phyloP scores from a whole-genome alignment of 2,113 vertebrate species.

The Junco hyemalis region DNA sequence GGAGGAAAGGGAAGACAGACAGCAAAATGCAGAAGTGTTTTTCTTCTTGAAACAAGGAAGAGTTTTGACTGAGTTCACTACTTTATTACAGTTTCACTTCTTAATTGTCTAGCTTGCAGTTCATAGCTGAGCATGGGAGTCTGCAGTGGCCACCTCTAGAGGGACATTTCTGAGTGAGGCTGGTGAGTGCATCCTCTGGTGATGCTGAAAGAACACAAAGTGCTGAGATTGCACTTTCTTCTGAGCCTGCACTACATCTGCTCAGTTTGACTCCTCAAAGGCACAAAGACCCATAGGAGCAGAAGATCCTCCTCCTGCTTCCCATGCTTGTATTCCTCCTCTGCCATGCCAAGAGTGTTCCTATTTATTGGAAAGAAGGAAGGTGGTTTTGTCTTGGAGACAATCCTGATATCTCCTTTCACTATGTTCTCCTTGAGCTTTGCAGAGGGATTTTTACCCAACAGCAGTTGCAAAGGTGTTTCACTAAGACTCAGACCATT shows the following conservation, averaged over 20 bases:
- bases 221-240: neutral
- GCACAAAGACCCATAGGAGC: neutral
- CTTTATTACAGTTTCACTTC: neutral
- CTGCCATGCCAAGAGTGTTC: fast-evolving
- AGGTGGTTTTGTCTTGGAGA: neutral
- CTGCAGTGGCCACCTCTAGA: fast-evolving
- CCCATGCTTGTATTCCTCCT: neutral
- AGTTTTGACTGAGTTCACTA: neutral
- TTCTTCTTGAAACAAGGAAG: neutral
- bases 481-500: neutral
- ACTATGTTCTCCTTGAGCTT: neutral
- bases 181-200: neutral
- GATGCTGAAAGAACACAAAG: neutral
- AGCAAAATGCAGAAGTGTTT: neutral
- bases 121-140: neutral
- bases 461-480: neutral
- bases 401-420: neutral
- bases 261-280: neutral
- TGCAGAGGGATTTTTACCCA: neutral
- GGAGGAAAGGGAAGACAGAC: neutral
- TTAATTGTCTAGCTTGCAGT: neutral
- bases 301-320: neutral
- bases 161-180: neutral
- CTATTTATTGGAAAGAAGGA: neutral
- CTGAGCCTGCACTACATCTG: neutral